Evolutionary conservation across 2,888 invertebrate species (phyloP).

Genomic region (Synergus japonicus): DNA sequence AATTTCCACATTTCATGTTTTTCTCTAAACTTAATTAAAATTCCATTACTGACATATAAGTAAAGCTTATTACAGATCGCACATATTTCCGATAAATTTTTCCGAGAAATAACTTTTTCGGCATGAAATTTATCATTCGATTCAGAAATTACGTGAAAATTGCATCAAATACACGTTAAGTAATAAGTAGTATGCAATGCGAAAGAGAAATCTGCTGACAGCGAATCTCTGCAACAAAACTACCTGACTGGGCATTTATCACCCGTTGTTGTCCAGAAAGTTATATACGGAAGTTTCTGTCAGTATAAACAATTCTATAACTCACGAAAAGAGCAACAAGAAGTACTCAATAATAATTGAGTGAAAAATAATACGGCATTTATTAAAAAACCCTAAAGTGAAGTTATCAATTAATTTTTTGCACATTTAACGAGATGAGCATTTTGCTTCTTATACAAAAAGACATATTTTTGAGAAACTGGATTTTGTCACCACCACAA

Average conservation of each 20-base stretch:
- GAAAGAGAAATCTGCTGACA: constrained; percentile 13
- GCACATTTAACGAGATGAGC: too few relatives aligned
- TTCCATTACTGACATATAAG: not conserved
- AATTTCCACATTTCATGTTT: not conserved
- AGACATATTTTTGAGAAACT: too few relatives aligned
- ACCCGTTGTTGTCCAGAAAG: not conserved
- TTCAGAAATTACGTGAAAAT: not conserved
- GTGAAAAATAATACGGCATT: not conserved
- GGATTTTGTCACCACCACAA: too few relatives aligned
- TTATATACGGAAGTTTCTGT: not conserved
- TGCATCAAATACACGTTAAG: not conserved
- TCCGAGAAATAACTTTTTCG: not conserved
- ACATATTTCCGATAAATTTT: too few relatives aligned
- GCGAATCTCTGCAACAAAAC: not conserved
- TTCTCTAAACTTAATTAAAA: not conserved
- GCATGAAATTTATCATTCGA: not conserved
- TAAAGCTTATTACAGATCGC: not conserved
- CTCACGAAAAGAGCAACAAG: not conserved
- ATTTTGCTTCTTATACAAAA: too few relatives aligned
- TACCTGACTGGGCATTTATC: not conserved
- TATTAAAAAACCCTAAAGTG: too few relatives aligned
- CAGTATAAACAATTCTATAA: not conserved
- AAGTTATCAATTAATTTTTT: too few relatives aligned
- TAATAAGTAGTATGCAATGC: not conserved
- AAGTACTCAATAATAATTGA: not conserved